Percentiles rank a stretch among this genome's conserved stretches.
Evolutionary conservation across 2,113 vertebrate genomes (phyloP).

Genomic region (Melanotaenia duboulayi): DNA sequence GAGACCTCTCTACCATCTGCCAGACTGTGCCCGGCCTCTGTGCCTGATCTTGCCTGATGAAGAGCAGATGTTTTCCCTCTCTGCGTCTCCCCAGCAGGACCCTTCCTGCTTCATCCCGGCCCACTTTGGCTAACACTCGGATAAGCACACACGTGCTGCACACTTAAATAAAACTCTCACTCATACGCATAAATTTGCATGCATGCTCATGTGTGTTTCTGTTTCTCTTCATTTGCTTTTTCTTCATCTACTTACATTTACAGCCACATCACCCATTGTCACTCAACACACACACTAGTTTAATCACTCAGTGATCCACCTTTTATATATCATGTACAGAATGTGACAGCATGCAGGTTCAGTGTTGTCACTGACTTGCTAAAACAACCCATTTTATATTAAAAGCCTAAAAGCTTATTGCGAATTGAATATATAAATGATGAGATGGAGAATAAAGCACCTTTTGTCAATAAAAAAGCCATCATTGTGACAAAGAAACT

Average conservation of each 20-base stretch:
- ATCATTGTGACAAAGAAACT: no score
- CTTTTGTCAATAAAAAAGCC: no score
- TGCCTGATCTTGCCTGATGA: conserved; percentile 74
- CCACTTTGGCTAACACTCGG: conserved; percentile 56
- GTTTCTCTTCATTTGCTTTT: not conserved
- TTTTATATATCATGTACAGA: no score
- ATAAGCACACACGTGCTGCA: conserved; percentile 47
- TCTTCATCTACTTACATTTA: not conserved
- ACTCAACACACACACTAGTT: not conserved
- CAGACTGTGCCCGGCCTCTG: conserved; percentile 67
- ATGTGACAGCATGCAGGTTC: not conserved
- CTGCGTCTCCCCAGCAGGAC: conserved; percentile 67
- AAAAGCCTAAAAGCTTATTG: no score
- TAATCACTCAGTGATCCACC: no score
- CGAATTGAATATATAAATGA: no score
- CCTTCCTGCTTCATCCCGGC: conserved; percentile 64
- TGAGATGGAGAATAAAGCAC: no score
- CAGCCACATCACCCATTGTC: not conserved
- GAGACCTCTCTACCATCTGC: conserved; percentile 78
- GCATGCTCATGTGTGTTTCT: not conserved
- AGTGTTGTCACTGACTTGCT: not conserved
- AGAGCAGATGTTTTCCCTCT: conserved; percentile 81
- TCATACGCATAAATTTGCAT: not conserved
- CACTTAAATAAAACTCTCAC: conserved; percentile 56
- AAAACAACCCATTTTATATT: not conserved